Percentiles rank a stretch among this genome's conserved stretches.
phyloP scores from a whole-genome alignment of 2,797 vertebrate genomes.

The Kryptolebias ocellatus region DNA sequence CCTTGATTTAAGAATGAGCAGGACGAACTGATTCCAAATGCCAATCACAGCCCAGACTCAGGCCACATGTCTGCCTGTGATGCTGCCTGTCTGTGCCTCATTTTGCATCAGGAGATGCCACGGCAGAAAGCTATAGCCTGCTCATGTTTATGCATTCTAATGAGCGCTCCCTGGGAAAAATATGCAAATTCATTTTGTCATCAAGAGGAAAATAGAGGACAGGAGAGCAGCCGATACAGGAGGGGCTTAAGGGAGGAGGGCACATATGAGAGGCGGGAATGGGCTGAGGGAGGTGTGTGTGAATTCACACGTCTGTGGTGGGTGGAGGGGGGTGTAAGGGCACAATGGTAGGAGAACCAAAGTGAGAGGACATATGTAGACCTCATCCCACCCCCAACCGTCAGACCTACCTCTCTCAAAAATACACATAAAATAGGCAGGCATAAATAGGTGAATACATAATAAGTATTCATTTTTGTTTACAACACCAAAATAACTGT shows the following conservation, averaged over 20 bases:
- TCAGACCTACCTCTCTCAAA: slow-evolving; percentile 16
- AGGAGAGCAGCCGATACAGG: slow-evolving; percentile 76
- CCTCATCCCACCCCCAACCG: slow-evolving; percentile 31
- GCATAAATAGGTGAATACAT: slow-evolving; percentile 5
- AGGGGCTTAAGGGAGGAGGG: slow-evolving; percentile 70
- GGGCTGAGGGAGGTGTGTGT: slow-evolving; percentile 49
- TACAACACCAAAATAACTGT: not conserved
- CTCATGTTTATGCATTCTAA: slow-evolving; percentile 81
- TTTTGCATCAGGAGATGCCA: slow-evolving; percentile 73
- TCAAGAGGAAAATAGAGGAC: slow-evolving; percentile 79
- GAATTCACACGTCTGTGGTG: slow-evolving; percentile 27
- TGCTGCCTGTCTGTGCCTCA: slow-evolving; percentile 70
- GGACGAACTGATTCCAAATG: slow-evolving; percentile 74
- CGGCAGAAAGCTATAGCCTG: slow-evolving; percentile 69
- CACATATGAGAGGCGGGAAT: slow-evolving; percentile 65
- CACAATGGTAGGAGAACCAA: slow-evolving; percentile 43
- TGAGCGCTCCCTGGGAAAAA: slow-evolving; percentile 74
- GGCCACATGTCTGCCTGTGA: slow-evolving; percentile 74
- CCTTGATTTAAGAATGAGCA: slow-evolving; percentile 68
- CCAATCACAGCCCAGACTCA: slow-evolving; percentile 76
- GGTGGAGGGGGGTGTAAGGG: slow-evolving; percentile 25
- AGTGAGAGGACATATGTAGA: slow-evolving; percentile 52
- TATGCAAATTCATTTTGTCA: slow-evolving; percentile 83
- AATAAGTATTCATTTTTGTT: slow-evolving; percentile 1
- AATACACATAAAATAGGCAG: not conserved